A percentile compares a stretch with the other conserved stretches of the same genome.
These are phyloP conservation scores for Camarhynchus parvulus DNA, from an alignment of 2,113 vertebrate genomes.

Conservation along the genomic window DNA sequence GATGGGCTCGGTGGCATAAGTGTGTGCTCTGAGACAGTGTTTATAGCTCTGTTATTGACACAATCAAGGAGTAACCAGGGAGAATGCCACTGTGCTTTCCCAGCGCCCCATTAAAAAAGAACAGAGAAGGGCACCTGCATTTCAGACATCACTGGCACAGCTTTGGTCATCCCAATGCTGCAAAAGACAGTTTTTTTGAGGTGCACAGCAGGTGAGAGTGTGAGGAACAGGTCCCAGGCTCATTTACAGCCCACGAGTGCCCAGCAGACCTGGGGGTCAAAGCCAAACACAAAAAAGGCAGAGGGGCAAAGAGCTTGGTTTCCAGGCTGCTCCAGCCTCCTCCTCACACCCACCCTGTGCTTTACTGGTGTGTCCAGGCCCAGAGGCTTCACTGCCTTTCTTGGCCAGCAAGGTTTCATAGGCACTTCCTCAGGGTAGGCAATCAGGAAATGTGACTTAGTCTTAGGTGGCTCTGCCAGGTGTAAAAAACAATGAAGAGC, in stretches of 20 bases:
- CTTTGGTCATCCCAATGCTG: neutral
- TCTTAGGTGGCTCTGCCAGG: neutral
- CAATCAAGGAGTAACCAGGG: neutral
- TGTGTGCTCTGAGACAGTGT: neutral
- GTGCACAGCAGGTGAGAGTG: neutral
- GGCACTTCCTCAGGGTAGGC: neutral
- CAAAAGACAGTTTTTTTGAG: neutral
- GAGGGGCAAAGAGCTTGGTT: neutral
- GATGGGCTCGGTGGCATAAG: neutral
- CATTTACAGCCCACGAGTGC: rapidly evolving
- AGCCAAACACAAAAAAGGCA: neutral
- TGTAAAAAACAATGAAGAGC: neutral
- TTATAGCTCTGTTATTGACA: neutral
- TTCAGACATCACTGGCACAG: neutral
- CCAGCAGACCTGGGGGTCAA: neutral
- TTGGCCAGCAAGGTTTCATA: neutral
- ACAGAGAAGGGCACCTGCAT: neutral
- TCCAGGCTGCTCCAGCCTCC: neutral
- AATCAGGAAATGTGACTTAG: neutral
- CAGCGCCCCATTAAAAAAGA: neutral
- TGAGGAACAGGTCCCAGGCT: neutral
- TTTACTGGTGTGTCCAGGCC: neutral
- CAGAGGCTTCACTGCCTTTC: neutral
- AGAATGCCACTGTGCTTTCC: neutral
- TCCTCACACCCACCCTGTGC: rapidly evolving